Percentiles rank a stretch among this genome's conserved stretches.
Conservation (phyloP, 2,888 invertebrate genomes). For the Spodoptera exigua region DNA sequence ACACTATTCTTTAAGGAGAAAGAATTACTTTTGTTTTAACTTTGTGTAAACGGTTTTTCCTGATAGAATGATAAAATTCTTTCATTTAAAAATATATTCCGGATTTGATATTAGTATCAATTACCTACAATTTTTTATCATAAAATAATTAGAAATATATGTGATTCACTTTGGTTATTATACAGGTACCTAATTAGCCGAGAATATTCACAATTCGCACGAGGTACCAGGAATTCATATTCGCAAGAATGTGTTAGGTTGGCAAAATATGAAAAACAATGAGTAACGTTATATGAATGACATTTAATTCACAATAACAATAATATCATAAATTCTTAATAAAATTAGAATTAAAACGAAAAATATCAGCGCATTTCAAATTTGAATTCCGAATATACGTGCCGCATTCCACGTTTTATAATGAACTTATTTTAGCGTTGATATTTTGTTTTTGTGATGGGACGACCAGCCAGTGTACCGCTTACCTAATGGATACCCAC, state of each 20-base stretch:
- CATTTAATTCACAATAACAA: conserved; percentile 20
- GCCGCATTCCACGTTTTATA: conserved; percentile 17
- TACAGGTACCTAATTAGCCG: conserved; percentile 6
- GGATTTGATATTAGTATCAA: conserved; percentile 26
- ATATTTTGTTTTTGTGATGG: conserved; percentile 13
- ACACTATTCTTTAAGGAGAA: background rate
- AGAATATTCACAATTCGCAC: conserved; percentile 15
- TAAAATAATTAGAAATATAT: no score
- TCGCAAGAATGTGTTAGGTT: conserved; percentile 22
- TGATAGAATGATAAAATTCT: conserved; percentile 4
- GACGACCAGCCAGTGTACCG: no score
- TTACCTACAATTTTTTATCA: background rate
- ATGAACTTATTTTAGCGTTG: conserved; percentile 3
- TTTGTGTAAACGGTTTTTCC: background rate
- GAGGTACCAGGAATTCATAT: conserved; percentile 7
- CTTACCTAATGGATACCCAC: no score
- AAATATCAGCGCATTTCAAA: conserved; percentile 8
- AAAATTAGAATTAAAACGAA: conserved; percentile 3
- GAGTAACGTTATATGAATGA: conserved; percentile 30
- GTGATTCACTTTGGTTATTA: conserved; percentile 2
- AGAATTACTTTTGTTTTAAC: background rate
- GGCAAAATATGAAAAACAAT: conserved; percentile 36
- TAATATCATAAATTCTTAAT: conserved; percentile 10
- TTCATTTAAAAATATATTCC: conserved; percentile 27
- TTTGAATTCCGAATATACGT: conserved; percentile 22